Conservation (phyloP, 2,797 vertebrate genomes). For the Lagorchestes hirsutus region DNA sequence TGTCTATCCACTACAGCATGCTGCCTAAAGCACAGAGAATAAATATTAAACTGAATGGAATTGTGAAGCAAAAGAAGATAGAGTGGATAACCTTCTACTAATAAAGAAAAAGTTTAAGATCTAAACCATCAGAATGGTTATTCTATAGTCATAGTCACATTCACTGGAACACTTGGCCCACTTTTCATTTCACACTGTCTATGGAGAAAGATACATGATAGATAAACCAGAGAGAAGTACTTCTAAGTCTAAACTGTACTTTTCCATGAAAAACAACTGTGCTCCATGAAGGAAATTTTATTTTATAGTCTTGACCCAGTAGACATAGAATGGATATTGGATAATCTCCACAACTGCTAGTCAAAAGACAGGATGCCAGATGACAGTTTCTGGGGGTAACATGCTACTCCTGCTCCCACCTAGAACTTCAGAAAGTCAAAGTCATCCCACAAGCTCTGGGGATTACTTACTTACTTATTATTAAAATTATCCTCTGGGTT, state of each 20-base stretch:
- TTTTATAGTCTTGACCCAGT: background rate
- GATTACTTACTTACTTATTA: background rate
- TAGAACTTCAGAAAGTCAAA: background rate
- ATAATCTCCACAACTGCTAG: background rate
- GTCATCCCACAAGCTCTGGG: background rate
- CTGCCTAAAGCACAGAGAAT: background rate
- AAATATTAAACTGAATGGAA: background rate
- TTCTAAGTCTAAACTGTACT: background rate
- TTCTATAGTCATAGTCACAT: background rate
- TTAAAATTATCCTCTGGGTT: slow-evolving; percentile 60
- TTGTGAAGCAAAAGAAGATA: background rate
- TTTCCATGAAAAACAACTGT: background rate
- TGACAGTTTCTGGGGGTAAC: background rate
- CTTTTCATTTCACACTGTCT: background rate
- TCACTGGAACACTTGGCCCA: background rate
- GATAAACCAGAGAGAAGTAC: background rate
- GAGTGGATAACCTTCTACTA: background rate
- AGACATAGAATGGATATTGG: background rate
- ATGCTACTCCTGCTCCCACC: background rate
- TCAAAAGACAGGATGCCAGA: background rate
- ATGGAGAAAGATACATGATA: background rate
- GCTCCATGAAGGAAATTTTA: background rate
- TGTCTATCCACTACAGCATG: background rate
- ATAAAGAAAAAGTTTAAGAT: background rate
- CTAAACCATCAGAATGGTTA: background rate